phyloP scores from a whole-genome alignment of 2,113 vertebrate genomes.

The Tretioscincus oriximinensis region DNA sequence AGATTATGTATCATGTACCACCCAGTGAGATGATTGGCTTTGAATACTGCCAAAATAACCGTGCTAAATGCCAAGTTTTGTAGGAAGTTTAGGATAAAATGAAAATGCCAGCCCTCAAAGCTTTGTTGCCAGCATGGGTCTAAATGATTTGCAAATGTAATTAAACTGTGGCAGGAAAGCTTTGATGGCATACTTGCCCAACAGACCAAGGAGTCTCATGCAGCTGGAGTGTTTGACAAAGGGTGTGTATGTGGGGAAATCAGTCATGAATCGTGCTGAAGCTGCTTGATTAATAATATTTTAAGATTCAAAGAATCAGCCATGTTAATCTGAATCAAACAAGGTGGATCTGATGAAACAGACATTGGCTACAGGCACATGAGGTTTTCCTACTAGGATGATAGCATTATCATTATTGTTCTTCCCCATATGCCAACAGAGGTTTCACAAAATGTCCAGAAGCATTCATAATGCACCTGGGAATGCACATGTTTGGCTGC shows the following conservation, averaged over 20 bases:
- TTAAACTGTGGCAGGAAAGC: constrained; percentile 14
- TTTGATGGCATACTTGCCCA: constrained; percentile 8
- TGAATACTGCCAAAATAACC: constrained; percentile 25
- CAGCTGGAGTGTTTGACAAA: neutral
- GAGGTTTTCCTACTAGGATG: no score
- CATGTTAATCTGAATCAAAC: no score
- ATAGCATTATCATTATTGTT: no score
- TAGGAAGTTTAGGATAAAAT: constrained; percentile 19
- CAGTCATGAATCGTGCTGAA: neutral
- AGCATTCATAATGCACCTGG: no score
- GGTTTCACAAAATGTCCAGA: no score
- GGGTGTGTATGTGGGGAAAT: neutral
- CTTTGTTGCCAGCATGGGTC: constrained; percentile 16
- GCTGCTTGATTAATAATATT: constrained; percentile 1
- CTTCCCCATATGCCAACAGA: no score
- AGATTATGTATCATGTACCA: constrained; percentile 24
- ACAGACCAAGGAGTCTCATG: neutral
- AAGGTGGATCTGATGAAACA: no score
- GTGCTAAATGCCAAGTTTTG: constrained; percentile 21
- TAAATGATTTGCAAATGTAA: constrained; percentile 31
- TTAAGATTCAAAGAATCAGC: no score
- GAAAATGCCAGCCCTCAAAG: constrained; percentile 26
- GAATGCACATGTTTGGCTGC: no score
- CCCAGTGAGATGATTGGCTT: constrained; percentile 18
- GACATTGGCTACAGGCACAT: no score